Evolutionary conservation across 1,140 invertebrate species (phyloP), one percentile per base, ranked within the genome.

Genomic region (Chymomyza costata): DNA sequence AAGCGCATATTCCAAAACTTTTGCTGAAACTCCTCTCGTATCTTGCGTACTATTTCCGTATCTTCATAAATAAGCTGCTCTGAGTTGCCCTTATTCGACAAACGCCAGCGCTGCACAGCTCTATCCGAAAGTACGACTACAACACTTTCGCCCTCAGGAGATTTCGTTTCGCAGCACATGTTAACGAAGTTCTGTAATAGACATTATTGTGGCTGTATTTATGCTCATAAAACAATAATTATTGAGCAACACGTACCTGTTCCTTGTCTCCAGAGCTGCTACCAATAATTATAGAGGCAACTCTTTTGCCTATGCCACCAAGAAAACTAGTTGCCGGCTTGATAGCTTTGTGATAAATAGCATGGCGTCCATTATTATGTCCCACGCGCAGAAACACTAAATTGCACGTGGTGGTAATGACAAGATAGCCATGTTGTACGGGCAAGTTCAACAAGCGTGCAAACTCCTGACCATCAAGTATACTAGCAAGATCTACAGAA

Each of bases 351-450:
- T 92, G 94, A 1, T 85, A 86, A 16, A 97, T 87, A 11, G 86
- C 89, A 45, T 93, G 90, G 37, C 92, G 90, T 6, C 91, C 90
- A 58, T 88, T 87, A 17, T 74, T 67, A 10, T 88, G 85, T 16
- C 88, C 87, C 1, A 91, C 88, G 49, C 90, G 90, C n/a, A 97
- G 88, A 3, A 95, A 86, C 1, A 96, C 90, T 7, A 97, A 87
- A 5, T 94, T 95, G 66, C 94, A 95, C 0, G 95, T 97, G 0
- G 96, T 97, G 8, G 96, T 98, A 1, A 94, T 93, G 17, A 97
- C 87, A 58, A 97, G 88, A 73, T 94, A 94, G 5, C 94, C 94
- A 47, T 91, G 87, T 57, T 92, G 87, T 1, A 91, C 90, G 57
- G 91, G 89, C 28, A 92, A 86, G 55, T 91, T 89, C 0, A 90